Percentiles rank a stretch among this genome's conserved stretches.
These are phyloP conservation scores for Phalacrocorax carbo DNA, from an alignment of 2,113 vertebrate genomes.

Conservation along the genomic window DNA sequence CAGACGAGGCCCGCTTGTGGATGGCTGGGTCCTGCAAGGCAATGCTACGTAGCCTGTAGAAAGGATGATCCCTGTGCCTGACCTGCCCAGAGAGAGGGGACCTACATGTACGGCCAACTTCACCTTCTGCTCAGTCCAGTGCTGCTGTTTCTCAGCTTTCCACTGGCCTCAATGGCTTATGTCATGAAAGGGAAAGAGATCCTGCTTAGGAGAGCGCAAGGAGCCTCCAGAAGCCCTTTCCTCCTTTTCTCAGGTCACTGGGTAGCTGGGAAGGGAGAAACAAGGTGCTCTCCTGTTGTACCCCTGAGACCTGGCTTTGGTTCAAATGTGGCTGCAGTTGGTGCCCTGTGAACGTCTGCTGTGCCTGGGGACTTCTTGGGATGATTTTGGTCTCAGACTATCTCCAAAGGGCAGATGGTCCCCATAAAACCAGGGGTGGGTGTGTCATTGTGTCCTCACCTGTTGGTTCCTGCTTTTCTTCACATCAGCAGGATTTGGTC, in stretches of 20 bases:
- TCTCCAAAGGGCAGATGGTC: neutral
- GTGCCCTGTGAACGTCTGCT: neutral
- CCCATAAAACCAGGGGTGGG: neutral
- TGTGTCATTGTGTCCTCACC: neutral
- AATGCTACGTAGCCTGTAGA: neutral
- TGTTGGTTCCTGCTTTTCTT: neutral
- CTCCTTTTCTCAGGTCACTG: neutral
- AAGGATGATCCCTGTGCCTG: neutral
- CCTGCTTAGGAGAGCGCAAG: neutral
- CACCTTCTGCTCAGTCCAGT: neutral
- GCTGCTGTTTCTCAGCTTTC: neutral
- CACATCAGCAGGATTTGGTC: neutral
- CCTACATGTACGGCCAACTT: accelerated
- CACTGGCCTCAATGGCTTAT: neutral
- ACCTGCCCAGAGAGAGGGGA: neutral
- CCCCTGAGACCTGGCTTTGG: neutral
- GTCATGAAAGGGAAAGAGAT: neutral
- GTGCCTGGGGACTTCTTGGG: neutral
- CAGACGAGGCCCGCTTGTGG: neutral
- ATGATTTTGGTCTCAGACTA: neutral
- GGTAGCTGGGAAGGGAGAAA: neutral
- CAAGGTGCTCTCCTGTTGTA: neutral
- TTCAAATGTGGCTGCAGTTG: neutral
- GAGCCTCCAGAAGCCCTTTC: neutral
- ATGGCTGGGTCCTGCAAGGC: neutral